These are phyloP conservation scores for Drosophila quinaria DNA, from an alignment of 2,888 invertebrate species.

Conservation along the genomic window DNA sequence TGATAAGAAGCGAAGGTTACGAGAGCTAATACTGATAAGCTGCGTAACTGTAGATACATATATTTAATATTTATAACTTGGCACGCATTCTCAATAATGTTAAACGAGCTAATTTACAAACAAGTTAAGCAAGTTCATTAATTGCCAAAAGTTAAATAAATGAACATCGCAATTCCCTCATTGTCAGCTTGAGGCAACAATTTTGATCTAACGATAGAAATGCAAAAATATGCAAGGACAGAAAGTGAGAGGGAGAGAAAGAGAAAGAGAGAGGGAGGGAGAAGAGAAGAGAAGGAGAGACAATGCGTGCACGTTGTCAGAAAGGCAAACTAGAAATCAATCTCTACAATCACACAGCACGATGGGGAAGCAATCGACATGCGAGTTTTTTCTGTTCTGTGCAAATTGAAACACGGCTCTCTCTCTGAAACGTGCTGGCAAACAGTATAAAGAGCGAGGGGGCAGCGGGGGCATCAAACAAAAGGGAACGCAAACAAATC, in stretches of 20 bases:
- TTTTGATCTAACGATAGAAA: slow-evolving; percentile 33
- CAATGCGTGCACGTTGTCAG: slow-evolving; percentile 16
- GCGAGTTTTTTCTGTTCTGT: slow-evolving; percentile 58
- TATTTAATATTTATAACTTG: not conserved
- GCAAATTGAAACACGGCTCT: slow-evolving; percentile 78
- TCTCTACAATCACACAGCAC: slow-evolving; percentile 52
- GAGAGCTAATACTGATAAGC: slow-evolving; percentile 45
- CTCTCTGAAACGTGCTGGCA: slow-evolving; percentile 65
- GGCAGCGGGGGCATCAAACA: slow-evolving; percentile 55
- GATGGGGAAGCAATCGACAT: slow-evolving; percentile 70
- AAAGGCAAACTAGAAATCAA: slow-evolving; percentile 51
- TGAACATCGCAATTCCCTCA: slow-evolving; percentile 31
- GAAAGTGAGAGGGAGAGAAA: slow-evolving; percentile 3
- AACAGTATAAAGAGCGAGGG: slow-evolving; percentile 47
- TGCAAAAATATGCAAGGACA: slow-evolving; percentile 51
- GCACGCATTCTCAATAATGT: slow-evolving; percentile 1
- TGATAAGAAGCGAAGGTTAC: slow-evolving; percentile 39
- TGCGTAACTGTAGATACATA: slow-evolving; percentile 23
- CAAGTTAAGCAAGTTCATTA: slow-evolving; percentile 51
- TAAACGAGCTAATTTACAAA: slow-evolving; percentile 31
- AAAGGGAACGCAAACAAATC: slow-evolving; percentile 71
- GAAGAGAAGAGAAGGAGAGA: slow-evolving; percentile 4
- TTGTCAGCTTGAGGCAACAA: slow-evolving; percentile 32
- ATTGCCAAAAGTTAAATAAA: slow-evolving; percentile 47
- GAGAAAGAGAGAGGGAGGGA: slow-evolving; percentile 15